Conservation (phyloP, 92 coral and sea anemone species). For the Porites rus region DNA sequence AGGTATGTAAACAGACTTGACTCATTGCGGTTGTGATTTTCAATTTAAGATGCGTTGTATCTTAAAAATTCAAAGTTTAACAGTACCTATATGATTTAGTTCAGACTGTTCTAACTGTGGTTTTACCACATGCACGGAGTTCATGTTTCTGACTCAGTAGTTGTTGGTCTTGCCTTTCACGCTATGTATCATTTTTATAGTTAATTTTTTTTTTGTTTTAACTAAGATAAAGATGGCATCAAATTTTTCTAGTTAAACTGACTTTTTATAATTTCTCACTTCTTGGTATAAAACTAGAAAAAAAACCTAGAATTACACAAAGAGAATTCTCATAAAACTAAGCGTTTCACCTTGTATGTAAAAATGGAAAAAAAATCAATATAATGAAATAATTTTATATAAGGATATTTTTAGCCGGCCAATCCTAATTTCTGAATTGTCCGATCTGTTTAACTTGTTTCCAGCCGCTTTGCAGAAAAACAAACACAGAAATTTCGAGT, state of each 20-base stretch:
- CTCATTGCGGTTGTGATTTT: not conserved
- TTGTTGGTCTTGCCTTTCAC: not conserved
- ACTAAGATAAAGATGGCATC: slow-evolving; percentile 3
- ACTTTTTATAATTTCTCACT: not conserved
- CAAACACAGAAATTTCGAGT: not conserved
- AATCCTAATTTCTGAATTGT: slow-evolving; percentile 16
- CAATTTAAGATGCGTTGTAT: not conserved
- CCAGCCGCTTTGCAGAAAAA: not conserved
- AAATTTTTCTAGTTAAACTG: not conserved
- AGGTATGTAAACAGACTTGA: slow-evolving; percentile 35
- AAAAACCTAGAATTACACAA: not conserved
- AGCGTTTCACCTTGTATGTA: not conserved
- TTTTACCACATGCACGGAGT: not conserved
- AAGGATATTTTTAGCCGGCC: not conserved
- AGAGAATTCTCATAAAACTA: not conserved
- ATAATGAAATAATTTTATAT: not conserved
- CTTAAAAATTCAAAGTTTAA: not conserved
- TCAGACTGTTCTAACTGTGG: not conserved
- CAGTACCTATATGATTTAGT: not conserved
- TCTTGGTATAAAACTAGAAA: not conserved
- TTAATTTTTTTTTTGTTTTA: not conserved
- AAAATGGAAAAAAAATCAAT: not conserved
- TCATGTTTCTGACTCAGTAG: not conserved
- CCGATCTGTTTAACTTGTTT: slow-evolving; percentile 18
- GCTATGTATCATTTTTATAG: not conserved